phyloP scores from a whole-genome alignment of 2,113 vertebrate genomes.

The Motacilla tschutschensis region DNA sequence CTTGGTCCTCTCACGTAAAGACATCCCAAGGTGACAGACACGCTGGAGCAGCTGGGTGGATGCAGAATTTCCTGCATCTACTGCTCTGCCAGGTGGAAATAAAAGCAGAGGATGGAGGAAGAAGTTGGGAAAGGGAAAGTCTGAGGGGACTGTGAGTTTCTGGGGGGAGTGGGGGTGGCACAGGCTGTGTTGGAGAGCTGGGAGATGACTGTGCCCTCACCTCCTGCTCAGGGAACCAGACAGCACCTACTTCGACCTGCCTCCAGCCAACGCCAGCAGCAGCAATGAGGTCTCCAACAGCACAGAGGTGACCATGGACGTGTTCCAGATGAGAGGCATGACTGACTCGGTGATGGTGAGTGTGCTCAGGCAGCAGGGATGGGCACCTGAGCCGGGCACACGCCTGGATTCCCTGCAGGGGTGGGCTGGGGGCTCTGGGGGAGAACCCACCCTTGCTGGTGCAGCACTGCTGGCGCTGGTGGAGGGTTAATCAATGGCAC shows the following conservation, averaged over 20 bases:
- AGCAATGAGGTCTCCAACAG: conserved; percentile 62
- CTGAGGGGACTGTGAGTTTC: fast-evolving
- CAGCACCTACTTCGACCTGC: conserved; percentile 94
- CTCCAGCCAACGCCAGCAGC: conserved; percentile 72
- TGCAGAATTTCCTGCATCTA: neutral
- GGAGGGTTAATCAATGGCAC: fast-evolving
- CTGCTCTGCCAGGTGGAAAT: neutral
- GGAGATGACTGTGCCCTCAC: neutral
- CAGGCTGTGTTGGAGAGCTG: neutral
- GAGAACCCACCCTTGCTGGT: neutral
- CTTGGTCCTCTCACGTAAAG: neutral
- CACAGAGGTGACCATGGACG: conserved; percentile 83
- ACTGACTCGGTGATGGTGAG: conserved; percentile 89
- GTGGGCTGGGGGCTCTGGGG: neutral
- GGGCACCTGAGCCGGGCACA: fast-evolving
- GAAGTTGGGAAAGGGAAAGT: neutral
- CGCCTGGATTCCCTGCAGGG: fast-evolving
- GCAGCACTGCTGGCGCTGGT: neutral
- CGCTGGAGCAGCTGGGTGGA: neutral
- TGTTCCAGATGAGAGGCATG: conserved; percentile 91
- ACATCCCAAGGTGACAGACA: neutral
- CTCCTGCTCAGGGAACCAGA: conserved; percentile 86
- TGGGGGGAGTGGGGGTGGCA: no score
- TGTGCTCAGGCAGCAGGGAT: neutral
- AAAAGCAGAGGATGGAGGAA: neutral